A percentile compares a stretch with the other conserved stretches of the same genome.
Evolutionary conservation across 1,140 invertebrate genomes (phyloP).

Genomic region (Drosophila lacertosa): DNA sequence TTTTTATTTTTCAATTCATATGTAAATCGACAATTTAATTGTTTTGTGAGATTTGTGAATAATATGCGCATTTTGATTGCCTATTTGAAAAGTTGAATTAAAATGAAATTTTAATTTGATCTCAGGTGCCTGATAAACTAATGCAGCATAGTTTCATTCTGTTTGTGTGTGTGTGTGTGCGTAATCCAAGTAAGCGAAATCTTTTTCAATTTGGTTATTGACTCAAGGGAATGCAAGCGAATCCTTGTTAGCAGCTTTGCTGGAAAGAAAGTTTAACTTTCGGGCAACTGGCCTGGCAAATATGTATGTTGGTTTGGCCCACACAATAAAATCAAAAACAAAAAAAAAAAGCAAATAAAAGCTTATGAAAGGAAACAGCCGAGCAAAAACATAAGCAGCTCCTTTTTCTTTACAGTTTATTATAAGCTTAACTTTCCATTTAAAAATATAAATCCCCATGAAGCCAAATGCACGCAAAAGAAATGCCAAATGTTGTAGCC

Average conservation of each 20-base stretch:
- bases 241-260: neutral
- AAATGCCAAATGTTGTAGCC: constrained; percentile 68
- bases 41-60: constrained; percentile 36
- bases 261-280: neutral
- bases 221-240: neutral
- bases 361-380: too few relatives aligned
- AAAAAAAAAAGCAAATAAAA: neutral
- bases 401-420: constrained; percentile 78
- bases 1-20: constrained; percentile 41
- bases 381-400: constrained; percentile 60
- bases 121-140: constrained; percentile 1
- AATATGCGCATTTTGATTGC: constrained; percentile 44
- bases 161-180: neutral
- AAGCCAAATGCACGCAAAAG: constrained; percentile 56
- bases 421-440: constrained; percentile 81
- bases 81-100: constrained; percentile 12
- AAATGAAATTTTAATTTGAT: constrained; percentile 24
- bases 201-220: constrained; percentile 9
- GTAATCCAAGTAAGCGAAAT: neutral
- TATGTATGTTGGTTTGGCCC: neutral
- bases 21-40: constrained; percentile 44
- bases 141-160: neutral
- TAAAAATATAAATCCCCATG: constrained; percentile 78
- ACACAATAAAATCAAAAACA: constrained; percentile 2
- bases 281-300: constrained; percentile 6